phyloP scores from a whole-genome alignment of 2,797 vertebrate species.

The Gymnoscopelus braueri region DNA sequence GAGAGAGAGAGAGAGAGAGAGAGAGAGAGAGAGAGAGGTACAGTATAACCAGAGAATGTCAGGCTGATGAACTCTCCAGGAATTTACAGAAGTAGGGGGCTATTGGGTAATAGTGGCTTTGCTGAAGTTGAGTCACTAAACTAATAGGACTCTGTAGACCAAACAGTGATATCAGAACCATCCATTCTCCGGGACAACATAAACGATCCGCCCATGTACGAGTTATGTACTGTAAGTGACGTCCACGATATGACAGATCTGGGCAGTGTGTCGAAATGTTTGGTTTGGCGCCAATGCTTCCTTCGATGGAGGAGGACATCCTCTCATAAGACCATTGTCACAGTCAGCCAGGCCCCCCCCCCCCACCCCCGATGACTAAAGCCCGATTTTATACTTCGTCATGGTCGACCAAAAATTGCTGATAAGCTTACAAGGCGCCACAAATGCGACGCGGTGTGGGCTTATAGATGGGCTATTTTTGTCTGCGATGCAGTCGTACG shows the following conservation, averaged over 20 bases:
- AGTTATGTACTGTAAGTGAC: conserved; percentile 21
- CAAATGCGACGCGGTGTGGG: too few relatives aligned
- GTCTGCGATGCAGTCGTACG: too few relatives aligned
- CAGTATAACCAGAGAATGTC: conserved; percentile 10
- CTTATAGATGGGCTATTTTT: too few relatives aligned
- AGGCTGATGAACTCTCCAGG: conserved; percentile 58
- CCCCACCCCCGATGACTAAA: conserved; percentile 24
- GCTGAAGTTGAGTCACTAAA: conserved; percentile 50
- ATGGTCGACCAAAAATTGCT: too few relatives aligned
- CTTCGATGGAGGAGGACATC: conserved; percentile 55
- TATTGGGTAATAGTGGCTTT: conserved; percentile 49
- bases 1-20: conserved; percentile 29
- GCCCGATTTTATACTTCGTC: background rate
- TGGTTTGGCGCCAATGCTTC: conserved; percentile 26
- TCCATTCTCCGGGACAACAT: conserved; percentile 37
- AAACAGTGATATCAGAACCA: conserved; percentile 30
- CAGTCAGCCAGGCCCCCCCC: conserved; percentile 15
- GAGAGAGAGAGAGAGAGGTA: background rate
- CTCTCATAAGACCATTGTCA: conserved; percentile 34
- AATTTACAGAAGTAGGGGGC: conserved; percentile 57
- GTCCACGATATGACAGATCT: conserved; percentile 47
- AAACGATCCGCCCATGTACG: conserved; percentile 36
- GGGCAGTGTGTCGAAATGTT: conserved; percentile 36
- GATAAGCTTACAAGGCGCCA: too few relatives aligned
- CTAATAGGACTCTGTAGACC: conserved; percentile 41